phyloP scores from a whole-genome alignment of 2,113 vertebrate genomes.

The Microcebus tavaratra region DNA sequence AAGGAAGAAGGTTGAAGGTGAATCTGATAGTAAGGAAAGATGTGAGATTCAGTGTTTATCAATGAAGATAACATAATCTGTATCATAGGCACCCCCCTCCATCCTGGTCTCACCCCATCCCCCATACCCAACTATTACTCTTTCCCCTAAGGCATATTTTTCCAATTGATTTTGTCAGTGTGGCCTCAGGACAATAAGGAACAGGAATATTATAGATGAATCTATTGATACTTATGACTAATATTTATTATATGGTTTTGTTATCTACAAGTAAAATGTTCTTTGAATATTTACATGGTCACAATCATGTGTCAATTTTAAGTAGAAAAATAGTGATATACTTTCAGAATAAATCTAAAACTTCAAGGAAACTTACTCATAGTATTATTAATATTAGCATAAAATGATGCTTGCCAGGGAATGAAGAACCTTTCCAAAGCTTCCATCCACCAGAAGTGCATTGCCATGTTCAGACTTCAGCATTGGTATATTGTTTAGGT shows the following conservation, averaged over 20 bases:
- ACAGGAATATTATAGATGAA: neutral
- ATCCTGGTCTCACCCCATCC: no score
- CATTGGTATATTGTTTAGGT: neutral
- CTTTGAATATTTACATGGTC: neutral
- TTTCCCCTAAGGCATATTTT: neutral
- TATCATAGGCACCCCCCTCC: neutral
- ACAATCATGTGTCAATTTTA: neutral
- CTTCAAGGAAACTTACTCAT: neutral
- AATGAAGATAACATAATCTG: neutral
- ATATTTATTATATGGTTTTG: constrained; percentile 21
- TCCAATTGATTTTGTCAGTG: neutral
- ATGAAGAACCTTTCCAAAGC: neutral
- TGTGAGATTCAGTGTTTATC: neutral
- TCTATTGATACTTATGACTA: neutral
- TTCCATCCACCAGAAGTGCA: neutral
- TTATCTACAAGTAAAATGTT: constrained; percentile 28
- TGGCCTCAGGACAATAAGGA: neutral
- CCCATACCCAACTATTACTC: neutral
- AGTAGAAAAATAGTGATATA: neutral
- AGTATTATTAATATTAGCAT: neutral
- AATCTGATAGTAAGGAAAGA: neutral
- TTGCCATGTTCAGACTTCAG: neutral
- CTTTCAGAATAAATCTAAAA: constrained; percentile 23
- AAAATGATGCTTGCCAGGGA: neutral
- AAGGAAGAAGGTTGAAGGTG: neutral